Conservation (phyloP, 2,113 vertebrate genomes). For the Carettochelys insculpta region DNA sequence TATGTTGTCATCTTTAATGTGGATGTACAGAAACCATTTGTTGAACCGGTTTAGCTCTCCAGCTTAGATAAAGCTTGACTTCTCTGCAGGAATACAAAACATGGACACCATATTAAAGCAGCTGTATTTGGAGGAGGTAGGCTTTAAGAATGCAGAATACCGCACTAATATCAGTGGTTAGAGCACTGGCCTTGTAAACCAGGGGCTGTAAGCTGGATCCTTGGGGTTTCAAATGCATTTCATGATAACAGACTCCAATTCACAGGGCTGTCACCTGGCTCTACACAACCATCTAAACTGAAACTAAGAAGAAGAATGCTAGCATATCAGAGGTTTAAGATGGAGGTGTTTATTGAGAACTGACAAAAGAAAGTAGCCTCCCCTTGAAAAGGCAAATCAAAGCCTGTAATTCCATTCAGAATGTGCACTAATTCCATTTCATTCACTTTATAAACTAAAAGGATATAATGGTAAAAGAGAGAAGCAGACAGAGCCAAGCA, state of each 20-base stretch:
- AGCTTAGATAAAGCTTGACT: background rate
- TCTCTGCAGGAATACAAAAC: no score
- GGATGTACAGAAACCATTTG: background rate
- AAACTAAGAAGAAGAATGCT: background rate
- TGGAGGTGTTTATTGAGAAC: background rate
- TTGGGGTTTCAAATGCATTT: no score
- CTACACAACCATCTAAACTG: background rate
- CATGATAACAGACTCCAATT: no score
- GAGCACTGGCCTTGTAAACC: no score
- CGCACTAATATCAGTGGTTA: no score
- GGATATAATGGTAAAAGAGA: background rate
- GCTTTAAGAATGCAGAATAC: background rate
- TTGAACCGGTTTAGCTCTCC: background rate
- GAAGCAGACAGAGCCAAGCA: background rate
- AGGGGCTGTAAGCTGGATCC: no score
- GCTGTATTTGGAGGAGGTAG: background rate
- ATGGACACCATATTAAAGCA: background rate
- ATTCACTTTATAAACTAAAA: background rate
- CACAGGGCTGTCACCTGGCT: background rate
- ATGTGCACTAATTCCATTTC: background rate
- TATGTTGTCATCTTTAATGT: fast-evolving
- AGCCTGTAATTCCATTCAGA: background rate
- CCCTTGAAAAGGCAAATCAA: conserved; percentile 16
- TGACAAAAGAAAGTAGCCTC: background rate
- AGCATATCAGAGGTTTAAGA: conserved; percentile 22